These are phyloP conservation scores for Drosophila buzzatii DNA, from an alignment of 2,888 invertebrate species.

Conservation along the genomic window DNA sequence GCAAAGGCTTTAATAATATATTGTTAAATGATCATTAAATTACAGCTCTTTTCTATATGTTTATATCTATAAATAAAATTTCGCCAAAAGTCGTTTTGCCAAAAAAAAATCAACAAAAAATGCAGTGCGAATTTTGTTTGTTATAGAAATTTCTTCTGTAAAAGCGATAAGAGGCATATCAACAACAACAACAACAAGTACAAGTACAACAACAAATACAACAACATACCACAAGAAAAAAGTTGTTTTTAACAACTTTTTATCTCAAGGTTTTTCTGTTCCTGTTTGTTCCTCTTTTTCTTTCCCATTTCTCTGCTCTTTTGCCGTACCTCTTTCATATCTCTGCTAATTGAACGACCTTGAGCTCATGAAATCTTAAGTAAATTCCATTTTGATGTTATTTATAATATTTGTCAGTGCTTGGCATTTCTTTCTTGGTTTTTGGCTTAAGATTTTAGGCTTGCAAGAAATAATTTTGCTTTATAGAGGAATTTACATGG, in stretches of 20 bases:
- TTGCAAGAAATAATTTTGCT: neutral
- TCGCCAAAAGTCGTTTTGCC: slow-evolving; percentile 2
- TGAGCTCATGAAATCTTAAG: neutral
- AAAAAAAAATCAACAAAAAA: no score
- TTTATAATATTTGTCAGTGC: neutral
- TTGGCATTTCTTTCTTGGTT: neutral
- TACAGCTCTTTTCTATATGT: neutral
- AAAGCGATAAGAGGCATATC: slow-evolving; percentile 21
- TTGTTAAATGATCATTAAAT: slow-evolving; percentile 35
- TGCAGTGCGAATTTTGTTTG: slow-evolving; percentile 4
- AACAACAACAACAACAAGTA: neutral
- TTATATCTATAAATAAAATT: neutral
- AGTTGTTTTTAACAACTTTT: neutral
- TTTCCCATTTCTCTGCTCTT: neutral
- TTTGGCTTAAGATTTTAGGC: neutral
- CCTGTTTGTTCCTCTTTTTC: neutral
- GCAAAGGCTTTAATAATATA: slow-evolving; percentile 17
- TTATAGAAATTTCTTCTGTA: slow-evolving; percentile 29
- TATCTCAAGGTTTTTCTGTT: neutral
- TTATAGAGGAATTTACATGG: neutral
- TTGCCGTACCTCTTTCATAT: neutral
- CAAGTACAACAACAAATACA: neutral
- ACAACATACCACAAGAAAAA: neutral
- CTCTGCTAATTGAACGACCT: neutral
- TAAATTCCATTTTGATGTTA: neutral